phyloP scores from a whole-genome alignment of 2,888 invertebrate species.

The Leptura quadrifasciata region DNA sequence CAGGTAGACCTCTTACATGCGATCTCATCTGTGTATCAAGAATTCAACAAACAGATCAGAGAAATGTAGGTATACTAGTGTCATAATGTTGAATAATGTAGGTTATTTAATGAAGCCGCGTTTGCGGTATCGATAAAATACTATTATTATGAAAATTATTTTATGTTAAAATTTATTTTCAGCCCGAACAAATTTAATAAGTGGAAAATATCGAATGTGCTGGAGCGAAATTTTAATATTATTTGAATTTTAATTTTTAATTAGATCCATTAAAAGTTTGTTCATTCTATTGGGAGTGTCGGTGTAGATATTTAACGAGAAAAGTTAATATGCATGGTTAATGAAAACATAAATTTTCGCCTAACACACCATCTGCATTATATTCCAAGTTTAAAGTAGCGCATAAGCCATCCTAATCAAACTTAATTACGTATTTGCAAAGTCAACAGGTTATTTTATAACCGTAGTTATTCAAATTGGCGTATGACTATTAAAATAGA shows the following conservation, averaged over 20 bases:
- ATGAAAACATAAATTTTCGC: slow-evolving; percentile 41
- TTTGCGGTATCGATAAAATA: too few relatives aligned
- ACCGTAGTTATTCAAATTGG: too few relatives aligned
- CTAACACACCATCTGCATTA: slow-evolving; percentile 40
- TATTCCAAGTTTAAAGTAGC: slow-evolving; percentile 23
- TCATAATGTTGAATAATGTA: too few relatives aligned
- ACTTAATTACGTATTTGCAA: slow-evolving; percentile 10
- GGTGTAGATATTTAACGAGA: slow-evolving; percentile 40
- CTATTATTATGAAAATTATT: too few relatives aligned
- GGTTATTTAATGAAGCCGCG: too few relatives aligned
- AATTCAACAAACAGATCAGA: too few relatives aligned
- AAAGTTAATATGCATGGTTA: slow-evolving; percentile 41
- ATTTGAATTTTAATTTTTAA: slow-evolving; percentile 35
- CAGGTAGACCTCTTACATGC: too few relatives aligned
- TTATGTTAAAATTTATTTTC: neutral
- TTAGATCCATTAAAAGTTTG: slow-evolving; percentile 29
- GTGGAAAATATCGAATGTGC: neutral
- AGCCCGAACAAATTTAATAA: neutral
- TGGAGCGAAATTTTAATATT: slow-evolving; percentile 6
- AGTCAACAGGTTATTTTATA: neutral
- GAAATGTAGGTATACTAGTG: too few relatives aligned
- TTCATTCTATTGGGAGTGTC: slow-evolving; percentile 18
- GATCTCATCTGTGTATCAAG: too few relatives aligned
- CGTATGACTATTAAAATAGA: too few relatives aligned
- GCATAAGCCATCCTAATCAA: slow-evolving; percentile 3